These are phyloP conservation scores for Alouatta palliata DNA, from an alignment of 2,113 vertebrate species.

Conservation along the genomic window DNA sequence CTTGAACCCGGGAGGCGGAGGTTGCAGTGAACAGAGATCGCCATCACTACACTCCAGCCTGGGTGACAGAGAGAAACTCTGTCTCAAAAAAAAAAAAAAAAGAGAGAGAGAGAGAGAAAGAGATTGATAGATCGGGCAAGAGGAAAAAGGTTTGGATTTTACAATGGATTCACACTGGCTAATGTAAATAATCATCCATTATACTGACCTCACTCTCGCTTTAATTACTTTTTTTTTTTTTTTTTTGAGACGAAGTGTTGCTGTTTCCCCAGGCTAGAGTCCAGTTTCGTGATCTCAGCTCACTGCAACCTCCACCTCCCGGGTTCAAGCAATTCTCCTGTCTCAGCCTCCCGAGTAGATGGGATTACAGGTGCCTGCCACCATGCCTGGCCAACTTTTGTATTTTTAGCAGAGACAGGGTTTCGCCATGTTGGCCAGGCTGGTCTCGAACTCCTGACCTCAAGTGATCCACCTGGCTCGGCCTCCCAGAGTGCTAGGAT, in stretches of 20 bases:
- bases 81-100: no score
- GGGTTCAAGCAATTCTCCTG: neutral
- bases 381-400: neutral
- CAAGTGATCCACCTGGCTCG: neutral
- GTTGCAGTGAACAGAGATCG: no score
- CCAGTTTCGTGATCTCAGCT: neutral
- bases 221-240: neutral
- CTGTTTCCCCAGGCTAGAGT: neutral
- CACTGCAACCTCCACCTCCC: neutral
- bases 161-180: neutral
- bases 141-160: neutral
- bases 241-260: neutral
- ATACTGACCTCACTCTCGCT: neutral
- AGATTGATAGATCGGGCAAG: neutral
- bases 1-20: no score
- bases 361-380: neutral
- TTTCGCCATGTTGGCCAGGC: neutral
- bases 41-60: no score
- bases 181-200: neutral
- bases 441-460: neutral
- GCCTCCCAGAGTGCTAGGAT: neutral
- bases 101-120: no score
- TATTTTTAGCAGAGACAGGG: neutral
- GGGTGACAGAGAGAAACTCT: no score
- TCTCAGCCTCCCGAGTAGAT: neutral